Evolutionary conservation across 2,113 vertebrate genomes (phyloP).

Genomic region (Narcine bancroftii): DNA sequence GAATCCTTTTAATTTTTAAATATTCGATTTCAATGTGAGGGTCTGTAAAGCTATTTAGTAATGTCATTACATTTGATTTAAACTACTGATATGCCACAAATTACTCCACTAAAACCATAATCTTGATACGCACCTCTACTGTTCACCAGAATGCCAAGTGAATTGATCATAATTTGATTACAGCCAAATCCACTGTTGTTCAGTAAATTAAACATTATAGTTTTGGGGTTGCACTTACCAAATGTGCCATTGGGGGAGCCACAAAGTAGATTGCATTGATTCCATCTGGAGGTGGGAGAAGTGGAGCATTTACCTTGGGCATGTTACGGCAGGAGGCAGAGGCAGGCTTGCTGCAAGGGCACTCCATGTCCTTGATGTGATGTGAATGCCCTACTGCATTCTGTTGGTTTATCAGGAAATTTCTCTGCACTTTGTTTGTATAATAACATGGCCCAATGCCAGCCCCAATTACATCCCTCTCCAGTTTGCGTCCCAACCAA

Average conservation of each 20-base stretch:
- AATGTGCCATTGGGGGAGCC: constrained; percentile 29
- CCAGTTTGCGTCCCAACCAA: background rate
- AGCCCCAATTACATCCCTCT: background rate
- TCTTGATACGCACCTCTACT: background rate
- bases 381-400: background rate
- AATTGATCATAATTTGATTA: background rate
- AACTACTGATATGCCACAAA: background rate
- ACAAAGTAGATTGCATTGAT: constrained; percentile 23
- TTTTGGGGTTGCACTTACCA: constrained; percentile 12
- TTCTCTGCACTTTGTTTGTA: constrained; percentile 24
- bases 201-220: background rate
- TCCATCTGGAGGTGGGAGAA: constrained; percentile 26
- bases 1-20: background rate
- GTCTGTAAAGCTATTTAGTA: background rate
- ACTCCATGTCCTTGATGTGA: constrained; percentile 25
- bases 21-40: background rate
- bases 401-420: constrained; percentile 23
- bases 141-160: background rate
- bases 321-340: background rate
- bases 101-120: background rate
- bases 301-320: background rate
- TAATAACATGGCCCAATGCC: constrained; percentile 24
- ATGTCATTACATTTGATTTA: background rate
- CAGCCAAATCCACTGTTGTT: background rate
- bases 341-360: background rate